phyloP scores from a whole-genome alignment of 2,113 vertebrate genomes.

The Herpailurus yagouaroundi region DNA sequence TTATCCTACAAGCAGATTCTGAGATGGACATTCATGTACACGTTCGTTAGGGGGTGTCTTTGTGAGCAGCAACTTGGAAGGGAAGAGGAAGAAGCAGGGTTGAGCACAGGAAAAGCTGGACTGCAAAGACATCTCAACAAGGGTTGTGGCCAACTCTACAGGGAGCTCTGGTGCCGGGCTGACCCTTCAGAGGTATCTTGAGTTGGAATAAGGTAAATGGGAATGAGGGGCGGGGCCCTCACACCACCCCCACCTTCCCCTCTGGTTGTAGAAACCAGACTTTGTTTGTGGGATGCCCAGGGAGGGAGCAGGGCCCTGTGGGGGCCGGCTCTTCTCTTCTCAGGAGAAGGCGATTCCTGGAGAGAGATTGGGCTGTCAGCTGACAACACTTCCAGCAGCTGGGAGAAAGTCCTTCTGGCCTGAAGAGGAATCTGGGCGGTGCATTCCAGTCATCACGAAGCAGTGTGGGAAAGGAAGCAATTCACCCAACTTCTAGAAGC shows the following conservation, averaged over 20 bases:
- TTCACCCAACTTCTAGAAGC: not conserved
- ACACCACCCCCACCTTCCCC: accelerated
- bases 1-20: not conserved
- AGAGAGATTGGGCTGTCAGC: not conserved
- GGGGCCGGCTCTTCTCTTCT: not conserved
- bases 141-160: not conserved
- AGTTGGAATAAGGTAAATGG: not conserved
- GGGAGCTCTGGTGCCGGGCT: not conserved
- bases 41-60: not conserved
- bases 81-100: not conserved
- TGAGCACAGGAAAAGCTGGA: not conserved
- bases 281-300: not conserved
- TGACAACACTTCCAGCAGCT: not conserved
- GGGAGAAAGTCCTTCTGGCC: not conserved
- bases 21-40: not conserved
- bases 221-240: not conserved
- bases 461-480: not conserved
- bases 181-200: not conserved
- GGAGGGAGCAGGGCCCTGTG: not conserved
- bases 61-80: not conserved
- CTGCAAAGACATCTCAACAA: not conserved
- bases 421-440: not conserved
- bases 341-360: not conserved
- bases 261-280: not conserved
- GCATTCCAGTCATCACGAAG: not conserved